Evolutionary conservation across 2,797 vertebrate genomes (phyloP), one percentile per base, ranked within the genome.

Genomic region (Gorsachius magnificus): DNA sequence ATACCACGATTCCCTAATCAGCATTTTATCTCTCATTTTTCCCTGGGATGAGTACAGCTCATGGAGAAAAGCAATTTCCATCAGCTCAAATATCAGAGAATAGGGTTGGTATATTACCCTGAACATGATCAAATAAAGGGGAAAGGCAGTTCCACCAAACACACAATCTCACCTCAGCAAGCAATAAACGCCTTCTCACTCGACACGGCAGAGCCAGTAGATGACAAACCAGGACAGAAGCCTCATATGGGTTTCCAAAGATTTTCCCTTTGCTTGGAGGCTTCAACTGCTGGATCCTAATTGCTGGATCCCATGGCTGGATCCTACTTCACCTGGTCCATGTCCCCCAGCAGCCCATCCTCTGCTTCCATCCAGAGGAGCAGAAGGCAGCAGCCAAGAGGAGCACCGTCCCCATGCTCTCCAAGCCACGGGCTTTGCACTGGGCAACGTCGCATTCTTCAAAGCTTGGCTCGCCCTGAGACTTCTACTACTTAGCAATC

Each of bases 331-430:
- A 24, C 46, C 28, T 20, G 20, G 36, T 65, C 46, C 51, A 11
- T 5, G 6, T 8, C 9, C 13, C 46, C 7, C 46, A 69, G 3
- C 57, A n/a, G 36, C 50, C 35, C 70, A 57, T 11, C 1, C 0
- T 28, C 35, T 16, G 41, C 38, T 33, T 54, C 31, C 19, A 36
- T 11, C 46, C 84, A 48, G 41, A 33, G 19, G 31, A 78, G 75
- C 38, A 75, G 63, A 48, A 36, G 46, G 38, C 17, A 28, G 46
- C 25, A 60, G n/a, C 35, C 35, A 28, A 26, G 48, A 61, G 50
- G 15, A 78, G n/a, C 29, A 41, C 28, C 51, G 41, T 12, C 16
- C 41, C 31, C 41, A 31, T 0, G 1, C 13, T 54, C 36, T 41
- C 15, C 43, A 31, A 76, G 46, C 41, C 21, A 8, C 1, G 13